Percentiles rank a stretch among this genome's conserved stretches.
Evolutionary conservation across 2,888 invertebrate genomes (phyloP).

Genomic region (Palloptera scutellata): DNA sequence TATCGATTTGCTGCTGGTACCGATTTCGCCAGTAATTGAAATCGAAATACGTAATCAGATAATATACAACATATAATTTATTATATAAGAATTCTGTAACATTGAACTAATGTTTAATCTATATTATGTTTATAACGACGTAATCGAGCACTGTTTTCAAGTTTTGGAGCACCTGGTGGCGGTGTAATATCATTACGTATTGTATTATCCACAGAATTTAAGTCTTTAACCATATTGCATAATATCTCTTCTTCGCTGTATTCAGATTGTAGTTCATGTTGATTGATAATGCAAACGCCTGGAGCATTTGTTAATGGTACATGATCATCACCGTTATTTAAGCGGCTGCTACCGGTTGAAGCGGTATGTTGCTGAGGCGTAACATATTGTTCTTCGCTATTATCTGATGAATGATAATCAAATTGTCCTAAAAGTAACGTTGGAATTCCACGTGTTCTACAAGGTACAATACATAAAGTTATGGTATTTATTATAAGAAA

Average conservation of each 20-base stretch:
- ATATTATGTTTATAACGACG: constrained; percentile 63
- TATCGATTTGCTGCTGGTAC: background rate
- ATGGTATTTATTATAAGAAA: background rate
- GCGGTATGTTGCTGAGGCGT: constrained; percentile 21
- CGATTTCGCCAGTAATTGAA: background rate
- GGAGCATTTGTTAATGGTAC: constrained; percentile 8
- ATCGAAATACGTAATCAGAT: background rate
- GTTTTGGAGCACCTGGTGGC: constrained; percentile 62
- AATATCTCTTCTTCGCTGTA: constrained; percentile 39
- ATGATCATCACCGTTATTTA: constrained; percentile 6
- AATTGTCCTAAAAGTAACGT: constrained; percentile 63
- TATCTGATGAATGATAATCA: constrained; percentile 57
- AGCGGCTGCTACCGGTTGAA: constrained; percentile 11
- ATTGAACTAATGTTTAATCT: constrained; percentile 45
- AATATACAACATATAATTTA: background rate
- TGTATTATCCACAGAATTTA: constrained; percentile 44
- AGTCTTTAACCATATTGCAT: constrained; percentile 45
- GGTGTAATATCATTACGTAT: constrained; percentile 59
- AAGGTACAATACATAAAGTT: constrained; percentile 6
- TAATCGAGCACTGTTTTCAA: constrained; percentile 63
- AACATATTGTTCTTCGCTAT: constrained; percentile 50
- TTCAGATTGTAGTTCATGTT: constrained; percentile 29
- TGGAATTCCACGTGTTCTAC: constrained; percentile 63
- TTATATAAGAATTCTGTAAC: background rate
- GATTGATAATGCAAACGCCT: constrained; percentile 10